These are phyloP conservation scores for Sarcophaga variegata DNA, from an alignment of 2,888 invertebrate genomes.

Conservation along the genomic window DNA sequence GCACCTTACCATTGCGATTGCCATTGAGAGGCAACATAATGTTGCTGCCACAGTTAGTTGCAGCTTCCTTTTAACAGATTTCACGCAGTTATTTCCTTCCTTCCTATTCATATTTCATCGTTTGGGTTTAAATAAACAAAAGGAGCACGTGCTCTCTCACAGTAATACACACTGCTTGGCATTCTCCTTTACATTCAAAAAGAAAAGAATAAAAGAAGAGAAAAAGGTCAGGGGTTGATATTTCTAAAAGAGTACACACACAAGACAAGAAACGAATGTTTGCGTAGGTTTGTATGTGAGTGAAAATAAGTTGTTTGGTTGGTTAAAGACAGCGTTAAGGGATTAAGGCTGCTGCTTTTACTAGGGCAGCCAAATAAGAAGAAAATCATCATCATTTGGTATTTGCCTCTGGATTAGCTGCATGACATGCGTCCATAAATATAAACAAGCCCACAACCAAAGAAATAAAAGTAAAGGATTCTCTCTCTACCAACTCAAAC, in stretches of 20 bases:
- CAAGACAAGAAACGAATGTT: background rate
- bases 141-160: slow-evolving; percentile 63
- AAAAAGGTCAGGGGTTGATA: slow-evolving; percentile 34
- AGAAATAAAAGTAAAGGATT: slow-evolving; percentile 42
- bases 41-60: slow-evolving; percentile 58
- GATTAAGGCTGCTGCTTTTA: slow-evolving; percentile 64
- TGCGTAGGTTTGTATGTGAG: background rate
- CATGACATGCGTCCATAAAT: slow-evolving; percentile 67
- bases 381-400: slow-evolving; percentile 53
- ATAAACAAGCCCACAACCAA: slow-evolving; percentile 59
- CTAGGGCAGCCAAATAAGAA: slow-evolving; percentile 27
- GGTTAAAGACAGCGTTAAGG: slow-evolving; percentile 59
- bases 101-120: slow-evolving; percentile 69
- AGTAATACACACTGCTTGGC: slow-evolving; percentile 44
- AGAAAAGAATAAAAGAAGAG: no score
- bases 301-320: slow-evolving; percentile 11
- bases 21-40: slow-evolving; percentile 38
- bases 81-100: slow-evolving; percentile 69
- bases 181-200: slow-evolving; percentile 26
- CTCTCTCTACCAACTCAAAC: slow-evolving; percentile 15
- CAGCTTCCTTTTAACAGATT: slow-evolving; percentile 67
- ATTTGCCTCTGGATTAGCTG: slow-evolving; percentile 69
- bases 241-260: background rate
- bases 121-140: slow-evolving; percentile 69
- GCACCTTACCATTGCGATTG: slow-evolving; percentile 48